A percentile compares a stretch with the other conserved stretches of the same genome.
Evolutionary conservation across 2,888 invertebrate genomes (phyloP).

Genomic region (Lepidocyrtoides sp.): DNA sequence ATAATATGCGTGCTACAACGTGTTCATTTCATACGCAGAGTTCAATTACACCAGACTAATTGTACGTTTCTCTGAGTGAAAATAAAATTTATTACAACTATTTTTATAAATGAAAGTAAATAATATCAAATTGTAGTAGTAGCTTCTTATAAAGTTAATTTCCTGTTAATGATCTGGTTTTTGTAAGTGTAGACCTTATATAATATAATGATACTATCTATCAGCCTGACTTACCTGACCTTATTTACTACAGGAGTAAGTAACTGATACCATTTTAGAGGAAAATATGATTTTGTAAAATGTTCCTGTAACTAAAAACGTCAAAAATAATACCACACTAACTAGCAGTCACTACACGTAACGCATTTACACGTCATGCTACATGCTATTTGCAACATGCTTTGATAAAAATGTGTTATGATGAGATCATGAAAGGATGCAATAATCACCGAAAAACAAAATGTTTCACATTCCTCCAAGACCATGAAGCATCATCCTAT

Average conservation of each 20-base stretch:
- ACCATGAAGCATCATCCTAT: neutral
- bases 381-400: neutral
- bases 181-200: too few relatives aligned
- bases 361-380: conserved; percentile 1
- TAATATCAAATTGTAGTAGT: too few relatives aligned
- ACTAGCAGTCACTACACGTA: neutral
- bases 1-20: too few relatives aligned
- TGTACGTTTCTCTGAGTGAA: too few relatives aligned
- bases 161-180: neutral
- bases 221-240: too few relatives aligned
- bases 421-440: conserved; percentile 29
- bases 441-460: conserved; percentile 30
- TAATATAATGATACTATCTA: neutral
- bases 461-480: conserved; percentile 26
- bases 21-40: too few relatives aligned
- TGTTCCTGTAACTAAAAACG: neutral
- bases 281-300: too few relatives aligned
- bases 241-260: neutral
- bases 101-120: too few relatives aligned
- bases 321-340: neutral
- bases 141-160: neutral
- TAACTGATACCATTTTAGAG: neutral
- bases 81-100: too few relatives aligned
- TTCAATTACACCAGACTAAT: too few relatives aligned
- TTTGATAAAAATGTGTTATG: neutral